phyloP scores from a whole-genome alignment of 2,888 invertebrate species.

The Trisateles emortualis region DNA sequence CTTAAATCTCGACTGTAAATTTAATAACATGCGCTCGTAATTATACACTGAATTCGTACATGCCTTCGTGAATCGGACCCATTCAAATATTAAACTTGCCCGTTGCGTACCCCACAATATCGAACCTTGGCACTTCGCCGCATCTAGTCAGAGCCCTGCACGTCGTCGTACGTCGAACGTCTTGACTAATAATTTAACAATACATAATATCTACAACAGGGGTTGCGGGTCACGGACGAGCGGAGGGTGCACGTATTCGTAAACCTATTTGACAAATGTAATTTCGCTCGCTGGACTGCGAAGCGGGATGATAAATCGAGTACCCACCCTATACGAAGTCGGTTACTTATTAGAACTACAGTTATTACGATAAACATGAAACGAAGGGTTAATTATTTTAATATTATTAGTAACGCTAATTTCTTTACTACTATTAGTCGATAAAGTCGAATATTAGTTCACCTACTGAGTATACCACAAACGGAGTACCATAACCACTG shows the following conservation, averaged over 20 bases:
- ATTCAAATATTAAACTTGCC: too few relatives aligned
- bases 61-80: too few relatives aligned
- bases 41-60: too few relatives aligned
- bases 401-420: conserved; percentile 47
- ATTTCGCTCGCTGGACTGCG: conserved; percentile 19
- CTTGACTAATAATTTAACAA: too few relatives aligned
- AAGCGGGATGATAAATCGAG: conserved; percentile 34
- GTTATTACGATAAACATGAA: conserved; percentile 62
- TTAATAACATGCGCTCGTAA: too few relatives aligned
- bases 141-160: too few relatives aligned
- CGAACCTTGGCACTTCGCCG: too few relatives aligned
- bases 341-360: conserved; percentile 39
- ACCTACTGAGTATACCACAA: conserved; percentile 38
- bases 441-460: conserved; percentile 38
- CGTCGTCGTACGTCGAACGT: too few relatives aligned
- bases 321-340: conserved; percentile 42
- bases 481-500: conserved; percentile 47
- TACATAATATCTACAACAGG: neutral
- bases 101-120: too few relatives aligned
- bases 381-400: conserved; percentile 53
- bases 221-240: conserved; percentile 32
- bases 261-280: conserved; percentile 19
- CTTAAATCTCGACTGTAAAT: too few relatives aligned
- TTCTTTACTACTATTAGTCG: conserved; percentile 48
- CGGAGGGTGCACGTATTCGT: conserved; percentile 24